A percentile compares a stretch with the other conserved stretches of the same genome.
These are phyloP conservation scores for Xiphophorus maculatus DNA, from an alignment of 2,113 vertebrate genomes.

Conservation along the genomic window DNA sequence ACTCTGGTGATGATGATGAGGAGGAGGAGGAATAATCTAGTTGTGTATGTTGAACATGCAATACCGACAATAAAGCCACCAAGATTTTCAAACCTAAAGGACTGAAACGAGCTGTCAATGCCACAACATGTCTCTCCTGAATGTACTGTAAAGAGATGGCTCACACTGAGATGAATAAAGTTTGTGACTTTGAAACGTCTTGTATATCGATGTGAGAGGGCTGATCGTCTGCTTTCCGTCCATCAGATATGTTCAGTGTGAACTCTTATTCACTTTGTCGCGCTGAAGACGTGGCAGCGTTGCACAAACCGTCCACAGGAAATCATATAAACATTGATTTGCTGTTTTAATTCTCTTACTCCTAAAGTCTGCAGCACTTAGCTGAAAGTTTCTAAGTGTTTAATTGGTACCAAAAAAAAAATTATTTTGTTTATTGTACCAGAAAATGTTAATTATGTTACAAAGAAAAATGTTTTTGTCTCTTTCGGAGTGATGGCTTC, in stretches of 20 bases:
- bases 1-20: conserved; percentile 63
- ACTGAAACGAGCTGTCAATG: conserved; percentile 8
- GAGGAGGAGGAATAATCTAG: conserved; percentile 62
- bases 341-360: not conserved
- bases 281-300: no score
- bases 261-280: not conserved
- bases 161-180: conserved; percentile 8
- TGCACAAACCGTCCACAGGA: not conserved
- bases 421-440: not conserved
- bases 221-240: no score
- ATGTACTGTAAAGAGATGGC: conserved; percentile 1
- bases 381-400: not conserved
- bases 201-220: not conserved
- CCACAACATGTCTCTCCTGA: not conserved
- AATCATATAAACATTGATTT: not conserved
- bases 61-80: conserved; percentile 81
- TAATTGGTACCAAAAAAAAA: not conserved
- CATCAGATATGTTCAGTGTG: not conserved
- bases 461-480: not conserved
- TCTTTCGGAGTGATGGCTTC: no score
- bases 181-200: not conserved
- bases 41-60: conserved; percentile 78
- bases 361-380: not conserved
- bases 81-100: conserved; percentile 74
- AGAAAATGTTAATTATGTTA: not conserved